Percentiles rank a stretch among this genome's conserved stretches.
Evolutionary conservation across 2,113 vertebrate species (phyloP).

Genomic region (Meriones unguiculatus): DNA sequence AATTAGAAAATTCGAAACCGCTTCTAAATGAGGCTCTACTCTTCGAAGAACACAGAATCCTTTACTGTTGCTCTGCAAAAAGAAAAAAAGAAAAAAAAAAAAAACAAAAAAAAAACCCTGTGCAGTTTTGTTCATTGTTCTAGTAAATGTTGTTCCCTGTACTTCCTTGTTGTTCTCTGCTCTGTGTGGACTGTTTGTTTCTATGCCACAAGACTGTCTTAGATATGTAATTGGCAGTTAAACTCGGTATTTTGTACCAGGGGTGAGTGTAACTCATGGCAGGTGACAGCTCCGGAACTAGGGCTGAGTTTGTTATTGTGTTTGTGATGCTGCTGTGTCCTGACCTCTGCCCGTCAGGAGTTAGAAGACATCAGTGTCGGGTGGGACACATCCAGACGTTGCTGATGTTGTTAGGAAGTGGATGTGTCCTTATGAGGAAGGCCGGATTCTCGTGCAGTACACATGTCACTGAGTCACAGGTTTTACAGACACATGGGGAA

Average conservation of each 20-base stretch:
- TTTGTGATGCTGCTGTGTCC: neutral
- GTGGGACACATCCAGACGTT: neutral
- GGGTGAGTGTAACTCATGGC: neutral
- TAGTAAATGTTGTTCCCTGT: neutral
- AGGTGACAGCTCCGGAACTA: neutral
- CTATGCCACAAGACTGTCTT: neutral
- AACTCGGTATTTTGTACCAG: neutral
- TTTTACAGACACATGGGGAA: neutral
- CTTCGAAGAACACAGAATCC: neutral
- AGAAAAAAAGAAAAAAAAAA: neutral
- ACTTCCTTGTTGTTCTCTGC: neutral
- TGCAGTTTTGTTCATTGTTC: neutral
- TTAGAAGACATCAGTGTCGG: neutral
- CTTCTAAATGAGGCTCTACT: neutral
- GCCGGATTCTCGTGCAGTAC: neutral
- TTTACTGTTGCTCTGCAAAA: neutral
- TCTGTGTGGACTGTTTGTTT: slow-evolving; percentile 26
- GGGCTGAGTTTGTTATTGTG: neutral
- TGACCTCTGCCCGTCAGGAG: neutral
- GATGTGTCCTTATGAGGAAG: neutral
- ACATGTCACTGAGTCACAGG: neutral
- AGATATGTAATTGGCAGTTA: neutral
- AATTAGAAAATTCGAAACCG: neutral
- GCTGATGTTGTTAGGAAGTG: neutral
- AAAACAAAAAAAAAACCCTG: no score